These are phyloP conservation scores for Dufourea novaeangliae DNA, from an alignment of 1,140 invertebrate species.

Conservation along the genomic window DNA sequence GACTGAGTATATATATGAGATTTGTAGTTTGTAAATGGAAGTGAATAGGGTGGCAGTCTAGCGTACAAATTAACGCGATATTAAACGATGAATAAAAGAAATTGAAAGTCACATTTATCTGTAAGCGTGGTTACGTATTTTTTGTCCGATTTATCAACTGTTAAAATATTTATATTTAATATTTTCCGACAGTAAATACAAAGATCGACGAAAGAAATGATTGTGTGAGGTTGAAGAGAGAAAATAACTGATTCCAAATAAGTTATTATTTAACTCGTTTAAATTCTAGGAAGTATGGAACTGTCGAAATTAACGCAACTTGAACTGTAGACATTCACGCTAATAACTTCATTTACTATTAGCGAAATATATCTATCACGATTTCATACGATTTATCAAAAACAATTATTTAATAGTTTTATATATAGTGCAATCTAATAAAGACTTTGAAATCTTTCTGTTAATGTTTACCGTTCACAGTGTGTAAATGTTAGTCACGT, in stretches of 20 bases:
- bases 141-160: background rate
- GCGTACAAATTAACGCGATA: background rate
- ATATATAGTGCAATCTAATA: too few relatives aligned
- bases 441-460: too few relatives aligned
- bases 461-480: background rate
- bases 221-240: background rate
- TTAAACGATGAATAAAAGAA: constrained; percentile 7
- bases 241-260: background rate
- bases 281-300: background rate
- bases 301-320: background rate
- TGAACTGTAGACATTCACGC: background rate
- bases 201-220: background rate
- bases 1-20: too few relatives aligned
- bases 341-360: background rate
- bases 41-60: background rate
- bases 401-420: background rate
- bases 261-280: background rate
- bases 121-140: constrained; percentile 16
- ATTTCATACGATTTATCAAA: background rate
- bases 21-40: too few relatives aligned
- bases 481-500: background rate
- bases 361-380: too few relatives aligned
- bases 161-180: background rate
- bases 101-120: constrained; percentile 14
- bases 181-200: background rate